Evolutionary conservation across 2,113 vertebrate genomes (phyloP), one percentile per base, ranked within the genome.

Genomic region (Amazona vittata): DNA sequence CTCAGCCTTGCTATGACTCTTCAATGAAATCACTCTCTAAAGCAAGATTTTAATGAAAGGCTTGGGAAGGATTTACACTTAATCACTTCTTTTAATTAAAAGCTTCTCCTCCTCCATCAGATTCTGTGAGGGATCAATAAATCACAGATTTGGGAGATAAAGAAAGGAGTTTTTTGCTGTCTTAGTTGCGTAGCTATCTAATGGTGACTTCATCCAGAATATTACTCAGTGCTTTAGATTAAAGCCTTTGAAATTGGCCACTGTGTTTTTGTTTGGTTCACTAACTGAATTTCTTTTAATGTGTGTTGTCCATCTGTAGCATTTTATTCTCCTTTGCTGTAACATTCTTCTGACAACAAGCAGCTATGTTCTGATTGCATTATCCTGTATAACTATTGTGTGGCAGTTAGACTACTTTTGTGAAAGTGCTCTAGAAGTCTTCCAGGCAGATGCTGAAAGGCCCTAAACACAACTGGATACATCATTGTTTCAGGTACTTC

Each of bases 41-140:
- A 93, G 81, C 43, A 82, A 49, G 26, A 37, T 84, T 89, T 86
- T 89, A 57, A 37, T 68, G 24, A 82, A 89, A 50, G 59, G 15
- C 78, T 89, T 79, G 39, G 67, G 62, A 85, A 79, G 57, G 81
- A 89, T 94, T 96, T 94, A 39, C 31, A 75, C 78, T 94, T 90
- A 89, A 92, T 94, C 53, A 46, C 64, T 71, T 93, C 5, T 65
- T 95, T 91, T 94, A 95, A 96, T 96, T 96, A 93, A 94, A 92
- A 75, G 14, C 64, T 68, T 70, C 41, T 89, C 41, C n/a, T 93
- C 24, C 39, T 84, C 60, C 49, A 62, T 94, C 65, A 64, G 2
- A 29, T 52, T 84, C 44, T 85, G 65, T 21, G 69, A 89, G 83
- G 28, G 19, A 94, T 94, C 89, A 91, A 93, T 95, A 89, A 76